A percentile compares a stretch with the other conserved stretches of the same genome.
Conservation (phyloP, 2,113 vertebrate genomes). For the Piprites chloris region DNA sequence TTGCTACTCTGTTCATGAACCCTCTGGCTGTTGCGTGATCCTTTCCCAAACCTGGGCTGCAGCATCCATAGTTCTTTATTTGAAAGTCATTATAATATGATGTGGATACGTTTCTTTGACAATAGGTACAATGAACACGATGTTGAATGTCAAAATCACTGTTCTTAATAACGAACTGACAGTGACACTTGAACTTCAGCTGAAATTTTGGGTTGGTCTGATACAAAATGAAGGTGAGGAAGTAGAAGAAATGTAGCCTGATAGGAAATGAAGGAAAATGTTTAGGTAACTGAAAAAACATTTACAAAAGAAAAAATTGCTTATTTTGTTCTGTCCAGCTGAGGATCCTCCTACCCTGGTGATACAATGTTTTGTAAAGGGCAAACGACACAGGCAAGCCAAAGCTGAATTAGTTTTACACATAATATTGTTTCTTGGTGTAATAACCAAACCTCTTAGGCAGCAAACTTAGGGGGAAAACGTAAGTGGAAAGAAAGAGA, state of each 20-base stretch:
- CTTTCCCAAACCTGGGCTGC: too few relatives aligned
- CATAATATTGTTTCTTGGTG: neutral
- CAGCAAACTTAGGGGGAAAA: neutral
- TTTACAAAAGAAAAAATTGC: neutral
- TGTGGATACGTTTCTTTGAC: neutral
- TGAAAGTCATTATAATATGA: neutral
- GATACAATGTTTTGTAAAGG: neutral
- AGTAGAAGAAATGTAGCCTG: neutral
- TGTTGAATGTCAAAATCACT: neutral
- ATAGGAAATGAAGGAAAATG: neutral
- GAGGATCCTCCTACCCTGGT: neutral
- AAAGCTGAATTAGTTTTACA: neutral
- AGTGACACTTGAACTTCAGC: neutral
- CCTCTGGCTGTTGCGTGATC: too few relatives aligned
- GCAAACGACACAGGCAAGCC: neutral
- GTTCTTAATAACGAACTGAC: neutral
- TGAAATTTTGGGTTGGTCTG: neutral
- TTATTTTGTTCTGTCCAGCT: neutral
- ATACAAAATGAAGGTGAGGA: neutral
- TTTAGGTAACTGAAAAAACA: neutral
- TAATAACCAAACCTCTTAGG: neutral
- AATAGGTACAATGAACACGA: neutral
- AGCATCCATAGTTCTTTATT: neutral
- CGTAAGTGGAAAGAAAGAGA: neutral
- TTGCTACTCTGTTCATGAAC: too few relatives aligned